phyloP scores from a whole-genome alignment of 2,888 invertebrate species.

The Ochropleura leucogaster region DNA sequence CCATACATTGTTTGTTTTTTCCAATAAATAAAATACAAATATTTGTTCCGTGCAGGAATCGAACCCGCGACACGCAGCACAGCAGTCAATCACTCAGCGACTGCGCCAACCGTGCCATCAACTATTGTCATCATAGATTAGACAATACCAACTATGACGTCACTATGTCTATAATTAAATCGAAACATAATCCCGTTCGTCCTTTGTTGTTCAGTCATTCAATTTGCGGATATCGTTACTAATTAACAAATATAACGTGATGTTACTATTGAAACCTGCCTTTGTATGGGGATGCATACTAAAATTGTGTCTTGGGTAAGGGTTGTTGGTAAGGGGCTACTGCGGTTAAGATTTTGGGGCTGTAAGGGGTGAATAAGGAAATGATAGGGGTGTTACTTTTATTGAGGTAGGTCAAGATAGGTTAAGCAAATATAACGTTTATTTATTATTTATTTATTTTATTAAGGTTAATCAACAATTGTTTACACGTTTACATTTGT shows the following conservation, averaged over 20 bases:
- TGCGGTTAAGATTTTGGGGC: slow-evolving; percentile 1
- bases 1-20: no score
- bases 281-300: slow-evolving; percentile 51
- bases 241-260: slow-evolving; percentile 65
- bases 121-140: not conserved
- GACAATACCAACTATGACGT: not conserved
- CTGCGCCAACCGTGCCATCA: no score
- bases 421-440: no score
- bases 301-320: slow-evolving; percentile 32
- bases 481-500: no score
- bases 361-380: not conserved
- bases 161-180: slow-evolving; percentile 32
- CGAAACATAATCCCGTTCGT: slow-evolving; percentile 32
- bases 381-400: not conserved
- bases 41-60: no score
- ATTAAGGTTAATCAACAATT: no score
- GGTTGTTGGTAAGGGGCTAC: slow-evolving; percentile 2
- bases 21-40: no score
- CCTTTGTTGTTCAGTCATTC: slow-evolving; percentile 60
- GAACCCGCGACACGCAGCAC: not conserved
- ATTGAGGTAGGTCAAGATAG: not conserved
- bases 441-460: no score
- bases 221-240: slow-evolving; percentile 41
- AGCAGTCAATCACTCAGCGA: no score
- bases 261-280: slow-evolving; percentile 54